phyloP scores from a whole-genome alignment of 2,113 vertebrate genomes.

The Bufo bufo region DNA sequence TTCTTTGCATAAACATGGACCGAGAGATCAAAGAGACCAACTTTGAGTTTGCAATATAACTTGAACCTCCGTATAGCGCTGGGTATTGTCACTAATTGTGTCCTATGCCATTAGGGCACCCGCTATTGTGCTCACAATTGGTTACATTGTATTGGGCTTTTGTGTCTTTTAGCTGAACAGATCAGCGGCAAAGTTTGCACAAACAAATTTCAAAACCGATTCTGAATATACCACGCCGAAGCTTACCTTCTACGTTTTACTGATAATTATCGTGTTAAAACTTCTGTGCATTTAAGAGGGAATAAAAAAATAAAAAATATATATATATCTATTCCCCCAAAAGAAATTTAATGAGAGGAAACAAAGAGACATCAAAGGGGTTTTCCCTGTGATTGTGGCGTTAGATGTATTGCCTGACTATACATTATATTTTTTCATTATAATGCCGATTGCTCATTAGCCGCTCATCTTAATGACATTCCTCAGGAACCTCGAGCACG shows the following conservation, averaged over 20 bases:
- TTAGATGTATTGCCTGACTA: slow-evolving; percentile 91
- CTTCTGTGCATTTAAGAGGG: slow-evolving; percentile 71
- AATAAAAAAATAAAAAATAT: slow-evolving; percentile 50
- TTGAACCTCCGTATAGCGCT: slow-evolving; percentile 31
- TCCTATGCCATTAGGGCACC: neutral
- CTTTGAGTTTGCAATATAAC: slow-evolving; percentile 31
- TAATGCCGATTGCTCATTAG: slow-evolving; percentile 90
- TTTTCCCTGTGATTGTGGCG: slow-evolving; percentile 86
- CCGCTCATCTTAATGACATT: slow-evolving; percentile 92
- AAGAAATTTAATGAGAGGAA: slow-evolving; percentile 93
- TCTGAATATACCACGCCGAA: slow-evolving; percentile 52
- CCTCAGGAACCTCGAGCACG: slow-evolving; percentile 74
- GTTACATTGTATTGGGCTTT: slow-evolving; percentile 43
- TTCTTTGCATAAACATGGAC: slow-evolving; percentile 35
- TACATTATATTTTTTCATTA: slow-evolving; percentile 87
- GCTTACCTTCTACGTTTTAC: slow-evolving; percentile 59
- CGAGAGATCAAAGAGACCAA: slow-evolving; percentile 35
- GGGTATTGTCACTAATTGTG: slow-evolving; percentile 35
- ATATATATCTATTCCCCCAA: slow-evolving; percentile 55
- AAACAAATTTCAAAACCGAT: slow-evolving; percentile 36
- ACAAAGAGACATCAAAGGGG: slow-evolving; percentile 92
- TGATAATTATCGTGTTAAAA: slow-evolving; percentile 82
- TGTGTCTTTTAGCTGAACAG: slow-evolving; percentile 10
- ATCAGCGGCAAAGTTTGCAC: neutral
- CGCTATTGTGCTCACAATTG: neutral